Conservation (phyloP, 2,888 invertebrate genomes). For the Mellilla xanthometata region DNA sequence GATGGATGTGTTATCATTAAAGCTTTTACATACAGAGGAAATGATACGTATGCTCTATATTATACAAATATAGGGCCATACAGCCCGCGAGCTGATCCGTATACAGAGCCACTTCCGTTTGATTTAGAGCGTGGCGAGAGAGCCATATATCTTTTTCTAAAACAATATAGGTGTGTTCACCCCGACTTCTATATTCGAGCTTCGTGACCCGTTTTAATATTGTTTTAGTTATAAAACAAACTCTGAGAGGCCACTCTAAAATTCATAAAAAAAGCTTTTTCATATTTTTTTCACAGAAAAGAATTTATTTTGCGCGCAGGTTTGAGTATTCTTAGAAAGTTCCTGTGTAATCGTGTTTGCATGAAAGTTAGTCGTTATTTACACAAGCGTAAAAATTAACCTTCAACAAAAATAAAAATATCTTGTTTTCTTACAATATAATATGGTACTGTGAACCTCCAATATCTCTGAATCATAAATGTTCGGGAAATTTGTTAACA, state of each 20-base stretch:
- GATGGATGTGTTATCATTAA: slow-evolving; percentile 17
- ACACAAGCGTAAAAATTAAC: too few relatives aligned
- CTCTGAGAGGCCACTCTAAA: slow-evolving; percentile 14
- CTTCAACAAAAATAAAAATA: too few relatives aligned
- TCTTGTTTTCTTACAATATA: too few relatives aligned
- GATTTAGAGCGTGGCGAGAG: slow-evolving; percentile 21
- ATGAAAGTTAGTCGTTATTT: background rate
- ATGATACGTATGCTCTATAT: background rate
- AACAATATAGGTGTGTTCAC: slow-evolving; percentile 14
- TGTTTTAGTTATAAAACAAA: slow-evolving; percentile 14
- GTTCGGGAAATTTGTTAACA: too few relatives aligned
- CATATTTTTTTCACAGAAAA: slow-evolving; percentile 15
- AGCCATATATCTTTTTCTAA: slow-evolving; percentile 13
- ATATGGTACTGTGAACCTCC: too few relatives aligned
- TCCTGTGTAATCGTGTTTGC: slow-evolving; percentile 4
- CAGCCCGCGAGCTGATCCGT: slow-evolving; percentile 16
- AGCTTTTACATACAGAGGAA: slow-evolving; percentile 7
- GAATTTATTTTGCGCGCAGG: slow-evolving; percentile 1
- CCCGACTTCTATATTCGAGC: slow-evolving; percentile 2
- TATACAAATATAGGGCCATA: slow-evolving; percentile 8
- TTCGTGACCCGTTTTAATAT: slow-evolving; percentile 6
- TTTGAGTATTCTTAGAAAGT: slow-evolving; percentile 11
- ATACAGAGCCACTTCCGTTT: slow-evolving; percentile 22
- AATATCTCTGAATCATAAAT: too few relatives aligned
- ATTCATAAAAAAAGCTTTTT: slow-evolving; percentile 16